These are phyloP conservation scores for Drosophila infuscata DNA, from an alignment of 2,888 invertebrate species.

Conservation along the genomic window DNA sequence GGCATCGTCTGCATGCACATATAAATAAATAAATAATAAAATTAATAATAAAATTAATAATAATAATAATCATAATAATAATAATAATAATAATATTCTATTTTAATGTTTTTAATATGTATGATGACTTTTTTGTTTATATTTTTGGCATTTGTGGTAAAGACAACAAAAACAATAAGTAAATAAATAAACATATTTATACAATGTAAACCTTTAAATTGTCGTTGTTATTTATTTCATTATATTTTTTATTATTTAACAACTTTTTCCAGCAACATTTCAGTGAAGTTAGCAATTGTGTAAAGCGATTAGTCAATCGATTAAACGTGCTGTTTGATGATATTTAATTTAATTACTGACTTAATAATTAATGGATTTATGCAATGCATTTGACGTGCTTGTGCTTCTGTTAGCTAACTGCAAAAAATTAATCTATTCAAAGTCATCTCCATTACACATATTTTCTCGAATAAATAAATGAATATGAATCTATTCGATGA, in stretches of 20 bases:
- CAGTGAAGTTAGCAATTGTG: not conserved
- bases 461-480: not conserved
- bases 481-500: not conserved
- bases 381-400: constrained; percentile 21
- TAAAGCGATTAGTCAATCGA: constrained; percentile 13
- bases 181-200: constrained; percentile 77
- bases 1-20: constrained; percentile 49
- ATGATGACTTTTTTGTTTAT: constrained; percentile 53
- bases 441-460: not conserved
- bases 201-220: constrained; percentile 62
- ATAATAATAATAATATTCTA: constrained; percentile 44
- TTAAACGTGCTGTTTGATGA: constrained; percentile 14
- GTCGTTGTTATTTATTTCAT: not conserved
- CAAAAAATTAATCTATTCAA: not conserved
- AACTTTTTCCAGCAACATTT: not conserved
- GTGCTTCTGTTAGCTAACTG: constrained; percentile 34
- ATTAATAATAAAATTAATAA: constrained; percentile 27
- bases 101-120: constrained; percentile 63
- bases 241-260: not conserved
- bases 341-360: constrained; percentile 26
- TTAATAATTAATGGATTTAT: constrained; percentile 23
- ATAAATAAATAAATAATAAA: constrained; percentile 44
- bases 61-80: constrained; percentile 13
- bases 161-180: constrained; percentile 74
- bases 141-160: constrained; percentile 65